Percentiles rank a stretch among this genome's conserved stretches.
Conservation (phyloP, 2,113 vertebrate species). For the Ptychochromis oligacanthus region DNA sequence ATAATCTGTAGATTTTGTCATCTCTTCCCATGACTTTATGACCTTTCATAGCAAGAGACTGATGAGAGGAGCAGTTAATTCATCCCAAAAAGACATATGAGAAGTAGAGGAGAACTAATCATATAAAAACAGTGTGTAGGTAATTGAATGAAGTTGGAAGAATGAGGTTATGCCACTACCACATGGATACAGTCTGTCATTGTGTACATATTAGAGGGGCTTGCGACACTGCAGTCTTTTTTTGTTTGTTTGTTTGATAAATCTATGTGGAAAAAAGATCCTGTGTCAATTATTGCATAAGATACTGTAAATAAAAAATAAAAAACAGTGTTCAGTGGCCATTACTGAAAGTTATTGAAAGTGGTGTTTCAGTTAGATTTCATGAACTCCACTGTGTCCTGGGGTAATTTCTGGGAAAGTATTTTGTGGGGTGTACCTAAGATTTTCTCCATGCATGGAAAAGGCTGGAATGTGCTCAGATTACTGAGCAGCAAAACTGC, state of each 20-base stretch:
- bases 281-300: not conserved
- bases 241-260: not conserved
- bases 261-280: not conserved
- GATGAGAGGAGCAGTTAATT: slow-evolving; percentile 34
- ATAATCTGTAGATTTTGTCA: no score
- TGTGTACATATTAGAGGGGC: not conserved
- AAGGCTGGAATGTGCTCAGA: slow-evolving; percentile 50
- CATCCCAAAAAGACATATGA: slow-evolving; percentile 43
- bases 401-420: not conserved
- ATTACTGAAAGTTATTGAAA: not conserved
- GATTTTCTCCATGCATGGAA: slow-evolving; percentile 6
- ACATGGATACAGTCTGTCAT: slow-evolving; percentile 9
- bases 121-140: slow-evolving; percentile 50
- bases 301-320: not conserved
- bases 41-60: slow-evolving; percentile 45
- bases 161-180: slow-evolving; percentile 11
- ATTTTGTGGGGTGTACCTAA: not conserved
- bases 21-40: no score
- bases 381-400: not conserved
- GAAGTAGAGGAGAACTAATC: slow-evolving; percentile 49
- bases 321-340: not conserved
- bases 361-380: not conserved
- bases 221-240: not conserved
- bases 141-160: slow-evolving; percentile 48
- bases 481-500: slow-evolving; percentile 40